These are phyloP conservation scores for Cantharis rufa DNA, from an alignment of 2,888 invertebrate species.

Conservation along the genomic window DNA sequence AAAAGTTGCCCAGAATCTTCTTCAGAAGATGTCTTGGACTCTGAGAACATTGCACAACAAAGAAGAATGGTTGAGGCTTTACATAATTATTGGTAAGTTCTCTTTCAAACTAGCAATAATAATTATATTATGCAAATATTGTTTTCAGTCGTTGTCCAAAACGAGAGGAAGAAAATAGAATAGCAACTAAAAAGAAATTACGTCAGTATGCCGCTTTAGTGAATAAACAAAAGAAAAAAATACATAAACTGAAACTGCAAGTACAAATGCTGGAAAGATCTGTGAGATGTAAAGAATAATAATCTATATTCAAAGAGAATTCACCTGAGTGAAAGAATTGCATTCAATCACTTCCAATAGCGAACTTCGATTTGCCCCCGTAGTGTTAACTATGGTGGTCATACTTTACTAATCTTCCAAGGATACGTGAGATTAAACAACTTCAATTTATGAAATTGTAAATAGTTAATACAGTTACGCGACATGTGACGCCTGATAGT, in stretches of 20 bases:
- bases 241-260: background rate
- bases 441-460: background rate
- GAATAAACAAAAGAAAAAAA: background rate
- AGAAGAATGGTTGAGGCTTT: background rate
- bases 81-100: background rate
- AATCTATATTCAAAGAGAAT: background rate
- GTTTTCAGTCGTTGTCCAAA: background rate
- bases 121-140: background rate
- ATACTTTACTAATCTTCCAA: background rate
- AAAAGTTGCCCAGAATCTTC: background rate
- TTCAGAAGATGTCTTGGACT: background rate
- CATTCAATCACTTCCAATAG: background rate
- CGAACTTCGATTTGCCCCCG: background rate
- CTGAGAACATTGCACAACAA: background rate
- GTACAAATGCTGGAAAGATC: background rate
- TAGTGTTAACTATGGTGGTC: background rate
- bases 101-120: background rate
- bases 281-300: background rate
- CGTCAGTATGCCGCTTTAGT: background rate
- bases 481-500: background rate
- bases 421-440: background rate
- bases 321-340: background rate
- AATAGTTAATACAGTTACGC: background rate
- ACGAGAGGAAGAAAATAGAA: background rate
- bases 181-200: background rate